phyloP scores from a whole-genome alignment of 2,113 vertebrate species.

The Actinemys pallida region DNA sequence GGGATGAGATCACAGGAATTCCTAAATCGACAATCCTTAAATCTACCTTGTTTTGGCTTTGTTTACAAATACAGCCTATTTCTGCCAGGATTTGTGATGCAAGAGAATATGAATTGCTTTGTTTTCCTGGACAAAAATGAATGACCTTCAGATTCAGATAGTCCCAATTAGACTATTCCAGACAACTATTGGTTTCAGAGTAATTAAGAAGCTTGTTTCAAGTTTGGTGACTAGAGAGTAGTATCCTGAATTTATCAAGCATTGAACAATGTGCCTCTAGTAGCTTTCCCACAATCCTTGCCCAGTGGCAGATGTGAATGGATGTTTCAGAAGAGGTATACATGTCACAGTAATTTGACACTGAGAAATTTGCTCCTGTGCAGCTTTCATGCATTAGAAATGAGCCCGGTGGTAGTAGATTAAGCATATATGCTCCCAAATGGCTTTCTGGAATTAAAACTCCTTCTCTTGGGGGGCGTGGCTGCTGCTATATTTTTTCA shows the following conservation, averaged over 20 bases:
- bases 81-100: neutral
- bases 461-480: neutral
- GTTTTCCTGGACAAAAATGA: neutral
- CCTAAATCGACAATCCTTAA: accelerated
- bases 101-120: neutral
- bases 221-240: neutral
- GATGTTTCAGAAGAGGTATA: neutral
- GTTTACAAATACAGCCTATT: neutral
- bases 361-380: neutral
- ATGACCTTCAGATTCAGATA: neutral
- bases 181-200: neutral
- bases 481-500: neutral
- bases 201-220: neutral
- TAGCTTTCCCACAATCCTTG: neutral
- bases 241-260: neutral
- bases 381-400: neutral
- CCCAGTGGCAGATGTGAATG: neutral
- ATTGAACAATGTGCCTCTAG: neutral
- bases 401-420: neutral
- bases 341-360: neutral
- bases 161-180: neutral
- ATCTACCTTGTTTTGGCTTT: neutral
- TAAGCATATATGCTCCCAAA: neutral
- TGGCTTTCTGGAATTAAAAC: neutral
- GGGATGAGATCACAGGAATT: neutral